Base-by-base conservation (phyloP, 2,888 invertebrate genomes). In the Allophyes oxyacanthae region DNA sequence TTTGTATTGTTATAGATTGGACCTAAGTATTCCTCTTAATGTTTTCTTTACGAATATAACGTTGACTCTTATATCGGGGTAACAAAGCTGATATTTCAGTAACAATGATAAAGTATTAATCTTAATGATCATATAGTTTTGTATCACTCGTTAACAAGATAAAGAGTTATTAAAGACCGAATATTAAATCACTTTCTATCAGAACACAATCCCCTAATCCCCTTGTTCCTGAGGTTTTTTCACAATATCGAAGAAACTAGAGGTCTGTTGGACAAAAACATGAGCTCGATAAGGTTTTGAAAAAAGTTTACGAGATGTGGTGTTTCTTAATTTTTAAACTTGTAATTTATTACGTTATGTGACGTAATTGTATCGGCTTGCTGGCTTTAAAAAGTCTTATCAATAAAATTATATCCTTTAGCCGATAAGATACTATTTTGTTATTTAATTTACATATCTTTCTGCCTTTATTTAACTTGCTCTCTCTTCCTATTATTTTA, bases 161-260 rank as follows among this genome's bases (percentile, higher is more conserved):
- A 58, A 46, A 25, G 43, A 33, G 14, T 40, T 28, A 48, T 68
- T 55, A 28, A 37, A 54, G 8, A n/a, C 2, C 46, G 25, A 33
- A 38, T 36, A 62, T 48, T 51, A 69, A 66, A 66, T 64, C 46
- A 57, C 50, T 53, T 66, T 53, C 33, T 42, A 69, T 57, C 45
- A 25, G 7, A 7, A 20, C 2, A 46, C 2, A 46, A 26, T 2
- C 11, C 28, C 7, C 4, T 37, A 79, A 79, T 75, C 72, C 71
- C 49, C 45, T 59, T 66, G 72, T 75, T 72, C 72, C 77, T 34
- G n/a, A 6, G 42, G 63, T 59, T 73, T 78, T 75, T 45, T 15
- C 0, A 0, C 7, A 1, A 33, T 67, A 48, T 38, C 58, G 55
- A 33, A 6, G 15, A 59, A 55, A 45, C 30, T 44, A 36, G 6